These are phyloP conservation scores for Iguana delicatissima DNA, from an alignment of 2,797 vertebrate genomes.

Conservation along the genomic window DNA sequence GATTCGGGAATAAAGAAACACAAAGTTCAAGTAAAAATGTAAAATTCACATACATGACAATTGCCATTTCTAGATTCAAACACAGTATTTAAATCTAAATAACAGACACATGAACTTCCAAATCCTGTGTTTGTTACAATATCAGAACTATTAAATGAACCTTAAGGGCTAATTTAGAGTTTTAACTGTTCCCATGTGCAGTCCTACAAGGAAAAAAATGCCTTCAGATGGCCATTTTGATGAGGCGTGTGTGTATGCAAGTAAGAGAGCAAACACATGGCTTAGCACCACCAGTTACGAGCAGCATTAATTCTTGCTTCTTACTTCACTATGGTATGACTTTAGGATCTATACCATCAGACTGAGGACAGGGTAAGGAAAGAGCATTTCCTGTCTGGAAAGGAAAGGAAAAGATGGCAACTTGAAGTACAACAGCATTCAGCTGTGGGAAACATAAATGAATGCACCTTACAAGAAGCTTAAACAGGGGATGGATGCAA, in stretches of 20 bases:
- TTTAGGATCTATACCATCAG: not conserved
- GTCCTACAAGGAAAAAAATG: not conserved
- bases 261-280: not conserved
- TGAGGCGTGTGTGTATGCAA: not conserved
- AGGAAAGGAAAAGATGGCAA: not conserved
- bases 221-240: not conserved
- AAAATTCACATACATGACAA: slow-evolving; percentile 52
- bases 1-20: slow-evolving; percentile 68
- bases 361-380: not conserved
- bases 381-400: not conserved
- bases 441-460: not conserved
- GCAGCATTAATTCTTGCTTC: no score
- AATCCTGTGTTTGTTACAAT: slow-evolving; percentile 43
- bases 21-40: slow-evolving; percentile 66
- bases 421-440: not conserved
- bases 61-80: slow-evolving; percentile 61
- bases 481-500: not conserved
- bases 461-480: not conserved
- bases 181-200: not conserved
- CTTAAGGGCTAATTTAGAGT: slow-evolving; percentile 7
- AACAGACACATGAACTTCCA: slow-evolving; percentile 70
- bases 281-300: not conserved
- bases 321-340: not conserved
- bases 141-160: slow-evolving; percentile 62
- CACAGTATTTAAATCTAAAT: slow-evolving; percentile 79